Base-by-base conservation (phyloP, 2,113 vertebrate species). In the Entelurus aequoreus region DNA sequence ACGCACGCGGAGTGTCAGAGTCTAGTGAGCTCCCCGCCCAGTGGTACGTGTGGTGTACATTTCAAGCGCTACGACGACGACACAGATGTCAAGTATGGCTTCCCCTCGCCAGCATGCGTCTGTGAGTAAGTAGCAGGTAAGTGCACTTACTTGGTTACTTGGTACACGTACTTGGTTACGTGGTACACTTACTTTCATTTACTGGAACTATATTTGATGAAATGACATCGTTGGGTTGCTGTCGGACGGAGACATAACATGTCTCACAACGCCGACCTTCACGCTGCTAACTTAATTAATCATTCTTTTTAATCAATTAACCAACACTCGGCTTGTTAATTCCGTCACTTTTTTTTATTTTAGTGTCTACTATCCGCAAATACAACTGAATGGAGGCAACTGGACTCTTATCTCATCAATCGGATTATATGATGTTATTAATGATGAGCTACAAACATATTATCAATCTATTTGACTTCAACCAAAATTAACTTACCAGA, bases 61-160 rank as follows among this genome's bases (percentile, higher is more conserved):
- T 46, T 69, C 63, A 47, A 77, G 35, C 75, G 60, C 48, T 11
- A 15, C 0, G 57, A 82, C 83, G 82, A 83, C 73, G 56, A 13
- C 35, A 5, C 2, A 19, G 1, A n/a, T 42, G 66, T 58, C 58
- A 60, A 71, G 37, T 11, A 55, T 47, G 55, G 55, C 48, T 63
- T 28, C 37, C 28, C 28, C 15, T 16, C 6, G 0, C 38, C 53
- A 40, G 42, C 68, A 56, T 65, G 69, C 59, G 14, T 14, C 5
- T 48, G 7, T 62, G 9, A 71, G 50, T 46, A 56, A 42, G 28
- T 36, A 59, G 0, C 66, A 38, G 59, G 82, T 82, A 82, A 72
- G 80, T 83, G 6, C 1, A 4, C 0, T 4, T 6, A 65, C 50
- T 57, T 8, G n/a, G 6, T 1, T 48, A 0, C 6, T 50, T 58